These are phyloP conservation scores for Scaptodrosophila latifasciaeformis DNA, from an alignment of 2,888 invertebrate genomes.

Conservation along the genomic window DNA sequence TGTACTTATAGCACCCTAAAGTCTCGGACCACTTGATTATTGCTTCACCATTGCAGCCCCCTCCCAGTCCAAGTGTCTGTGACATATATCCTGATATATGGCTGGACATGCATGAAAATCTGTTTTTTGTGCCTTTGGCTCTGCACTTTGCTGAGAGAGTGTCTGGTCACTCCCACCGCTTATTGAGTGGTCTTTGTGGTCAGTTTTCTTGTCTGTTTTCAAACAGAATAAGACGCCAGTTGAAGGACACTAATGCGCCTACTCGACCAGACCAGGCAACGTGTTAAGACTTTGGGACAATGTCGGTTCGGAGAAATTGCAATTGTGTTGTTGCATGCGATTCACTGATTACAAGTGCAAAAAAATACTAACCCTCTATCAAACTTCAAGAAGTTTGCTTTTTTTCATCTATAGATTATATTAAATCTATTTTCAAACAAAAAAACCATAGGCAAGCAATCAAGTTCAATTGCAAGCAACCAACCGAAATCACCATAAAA, in stretches of 20 bases:
- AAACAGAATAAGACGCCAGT: slow-evolving; percentile 40
- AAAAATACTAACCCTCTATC: not conserved
- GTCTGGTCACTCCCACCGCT: slow-evolving; percentile 15
- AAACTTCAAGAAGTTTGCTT: not conserved
- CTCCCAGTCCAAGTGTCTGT: slow-evolving; percentile 10
- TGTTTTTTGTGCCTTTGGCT: no score
- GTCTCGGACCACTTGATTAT: no score
- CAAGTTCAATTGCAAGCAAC: not conserved
- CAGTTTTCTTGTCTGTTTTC: slow-evolving; percentile 18
- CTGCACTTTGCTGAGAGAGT: slow-evolving; percentile 39
- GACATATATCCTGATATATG: slow-evolving; percentile 69
- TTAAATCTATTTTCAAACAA: not conserved
- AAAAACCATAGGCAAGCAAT: not conserved
- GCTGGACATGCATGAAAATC: slow-evolving; percentile 58
- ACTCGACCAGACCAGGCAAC: slow-evolving; percentile 4
- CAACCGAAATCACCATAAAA: no score
- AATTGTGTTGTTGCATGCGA: slow-evolving; percentile 16
- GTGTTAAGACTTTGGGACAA: slow-evolving; percentile 17
- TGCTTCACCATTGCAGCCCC: slow-evolving; percentile 2
- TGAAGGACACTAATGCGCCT: slow-evolving; percentile 59
- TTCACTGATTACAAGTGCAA: slow-evolving; percentile 19
- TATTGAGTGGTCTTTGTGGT: slow-evolving; percentile 10
- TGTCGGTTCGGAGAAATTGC: not conserved
- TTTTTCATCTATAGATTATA: not conserved
- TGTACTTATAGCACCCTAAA: no score